These are phyloP conservation scores for Torymus auratus DNA, from an alignment of 2,888 invertebrate genomes.

Conservation along the genomic window DNA sequence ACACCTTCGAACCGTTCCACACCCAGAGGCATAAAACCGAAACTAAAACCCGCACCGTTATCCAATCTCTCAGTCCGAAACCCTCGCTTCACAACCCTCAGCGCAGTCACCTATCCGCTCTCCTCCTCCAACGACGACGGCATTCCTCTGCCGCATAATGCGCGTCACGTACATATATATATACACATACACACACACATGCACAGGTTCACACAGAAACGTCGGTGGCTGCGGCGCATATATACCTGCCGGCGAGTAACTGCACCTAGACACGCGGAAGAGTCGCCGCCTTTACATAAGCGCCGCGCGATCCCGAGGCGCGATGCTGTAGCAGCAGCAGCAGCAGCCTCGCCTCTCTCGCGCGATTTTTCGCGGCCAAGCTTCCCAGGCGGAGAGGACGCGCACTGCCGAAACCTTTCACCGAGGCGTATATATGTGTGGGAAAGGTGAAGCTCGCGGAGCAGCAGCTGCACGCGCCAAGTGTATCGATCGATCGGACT, in stretches of 20 bases:
- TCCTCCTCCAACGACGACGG: not conserved
- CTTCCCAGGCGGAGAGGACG: too few relatives aligned
- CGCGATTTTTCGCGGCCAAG: not conserved
- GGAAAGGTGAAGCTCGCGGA: too few relatives aligned
- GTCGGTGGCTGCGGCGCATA: not conserved
- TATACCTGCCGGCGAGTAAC: conserved; percentile 61
- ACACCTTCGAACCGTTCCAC: too few relatives aligned
- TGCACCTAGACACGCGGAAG: conserved; percentile 62
- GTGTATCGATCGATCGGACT: conserved; percentile 44
- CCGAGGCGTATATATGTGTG: too few relatives aligned
- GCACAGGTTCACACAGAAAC: conserved; percentile 7
- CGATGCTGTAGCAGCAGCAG: conserved; percentile 22
- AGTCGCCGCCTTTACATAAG: conserved; percentile 59
- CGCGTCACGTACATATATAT: conserved; percentile 31
- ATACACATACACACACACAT: not conserved
- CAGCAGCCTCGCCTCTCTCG: conserved; percentile 6
- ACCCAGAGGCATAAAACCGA: too few relatives aligned
- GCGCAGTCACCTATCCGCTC: not conserved
- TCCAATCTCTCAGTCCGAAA: too few relatives aligned
- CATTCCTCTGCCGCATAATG: conserved; percentile 31
- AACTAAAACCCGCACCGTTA: too few relatives aligned
- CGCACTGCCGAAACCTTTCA: too few relatives aligned
- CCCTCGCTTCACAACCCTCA: too few relatives aligned
- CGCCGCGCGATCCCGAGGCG: conserved; percentile 40
- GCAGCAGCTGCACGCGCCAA: not conserved